Conservation (phyloP, 1,140 invertebrate species). For the Stegodyphus dumicola region DNA sequence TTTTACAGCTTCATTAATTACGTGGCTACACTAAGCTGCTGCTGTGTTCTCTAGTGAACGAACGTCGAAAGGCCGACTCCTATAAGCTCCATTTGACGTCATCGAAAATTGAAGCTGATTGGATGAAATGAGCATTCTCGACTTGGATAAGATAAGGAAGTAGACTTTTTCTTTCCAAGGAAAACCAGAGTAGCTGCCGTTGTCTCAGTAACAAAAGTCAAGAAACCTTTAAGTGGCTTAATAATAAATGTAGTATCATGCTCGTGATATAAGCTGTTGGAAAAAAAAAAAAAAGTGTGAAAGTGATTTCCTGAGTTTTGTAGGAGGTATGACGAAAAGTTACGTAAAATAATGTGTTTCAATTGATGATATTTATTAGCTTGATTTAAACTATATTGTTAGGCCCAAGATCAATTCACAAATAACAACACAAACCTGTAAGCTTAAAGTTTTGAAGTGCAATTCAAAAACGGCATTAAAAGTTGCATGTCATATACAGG, state of each 20-base stretch:
- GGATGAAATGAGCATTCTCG: conserved; percentile 22
- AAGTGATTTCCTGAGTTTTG: too few species aligned
- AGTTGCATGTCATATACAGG: too few species aligned
- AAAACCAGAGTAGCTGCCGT: neutral
- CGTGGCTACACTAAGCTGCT: conserved; percentile 23
- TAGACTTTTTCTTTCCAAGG: conserved; percentile 32
- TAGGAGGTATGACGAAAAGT: too few species aligned
- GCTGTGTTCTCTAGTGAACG: conserved; percentile 40
- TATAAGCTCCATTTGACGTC: conserved; percentile 49
- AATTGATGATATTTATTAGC: too few species aligned
- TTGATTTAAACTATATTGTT: too few species aligned
- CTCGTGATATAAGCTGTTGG: too few species aligned
- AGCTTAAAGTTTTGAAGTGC: too few species aligned
- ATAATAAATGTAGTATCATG: conserved; percentile 27
- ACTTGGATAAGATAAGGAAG: conserved; percentile 55
- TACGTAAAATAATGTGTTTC: too few species aligned
- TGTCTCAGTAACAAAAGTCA: conserved; percentile 2
- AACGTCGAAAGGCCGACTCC: conserved; percentile 12
- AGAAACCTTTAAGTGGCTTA: conserved; percentile 5
- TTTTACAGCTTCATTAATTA: conserved; percentile 45
- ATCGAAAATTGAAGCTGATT: conserved; percentile 15
- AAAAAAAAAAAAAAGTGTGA: too few species aligned
- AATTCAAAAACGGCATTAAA: too few species aligned
- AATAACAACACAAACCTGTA: too few species aligned
- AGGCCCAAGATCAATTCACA: too few species aligned